These are phyloP conservation scores for Girardia tigrina DNA, from an alignment of 2,888 invertebrate species.

Conservation along the genomic window DNA sequence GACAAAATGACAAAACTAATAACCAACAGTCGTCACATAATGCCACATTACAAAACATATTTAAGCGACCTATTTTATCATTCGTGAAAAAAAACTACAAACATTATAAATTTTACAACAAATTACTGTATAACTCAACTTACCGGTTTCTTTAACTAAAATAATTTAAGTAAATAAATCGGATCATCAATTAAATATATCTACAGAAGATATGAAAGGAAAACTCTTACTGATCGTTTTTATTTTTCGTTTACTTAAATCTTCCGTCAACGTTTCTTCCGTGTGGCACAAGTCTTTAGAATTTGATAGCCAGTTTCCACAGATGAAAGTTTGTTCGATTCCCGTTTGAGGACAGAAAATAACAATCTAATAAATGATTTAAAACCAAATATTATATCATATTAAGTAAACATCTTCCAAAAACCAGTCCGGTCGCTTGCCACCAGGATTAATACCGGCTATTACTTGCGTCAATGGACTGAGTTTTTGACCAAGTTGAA, in stretches of 20 bases:
- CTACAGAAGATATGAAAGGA: too few species aligned
- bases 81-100: too few species aligned
- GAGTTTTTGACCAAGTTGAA: background rate
- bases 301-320: slow-evolving; percentile 47
- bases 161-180: too few species aligned
- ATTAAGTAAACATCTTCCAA: background rate
- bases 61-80: too few species aligned
- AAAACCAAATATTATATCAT: too few species aligned
- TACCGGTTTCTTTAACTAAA: too few species aligned
- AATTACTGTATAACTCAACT: too few species aligned
- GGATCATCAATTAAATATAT: too few species aligned
- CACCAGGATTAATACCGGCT: background rate
- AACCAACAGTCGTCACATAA: too few species aligned
- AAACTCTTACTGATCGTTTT: background rate
- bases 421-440: background rate
- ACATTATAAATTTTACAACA: too few species aligned
- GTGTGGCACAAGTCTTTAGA: slow-evolving; percentile 41
- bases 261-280: slow-evolving; percentile 46
- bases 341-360: slow-evolving; percentile 48
- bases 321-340: slow-evolving; percentile 47
- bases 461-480: slow-evolving; percentile 21
- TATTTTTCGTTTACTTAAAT: background rate
- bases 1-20: too few species aligned
- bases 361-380: slow-evolving; percentile 40
- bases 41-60: too few species aligned